phyloP scores from a whole-genome alignment of 2,888 invertebrate genomes.

The Dolichomitus sp. region DNA sequence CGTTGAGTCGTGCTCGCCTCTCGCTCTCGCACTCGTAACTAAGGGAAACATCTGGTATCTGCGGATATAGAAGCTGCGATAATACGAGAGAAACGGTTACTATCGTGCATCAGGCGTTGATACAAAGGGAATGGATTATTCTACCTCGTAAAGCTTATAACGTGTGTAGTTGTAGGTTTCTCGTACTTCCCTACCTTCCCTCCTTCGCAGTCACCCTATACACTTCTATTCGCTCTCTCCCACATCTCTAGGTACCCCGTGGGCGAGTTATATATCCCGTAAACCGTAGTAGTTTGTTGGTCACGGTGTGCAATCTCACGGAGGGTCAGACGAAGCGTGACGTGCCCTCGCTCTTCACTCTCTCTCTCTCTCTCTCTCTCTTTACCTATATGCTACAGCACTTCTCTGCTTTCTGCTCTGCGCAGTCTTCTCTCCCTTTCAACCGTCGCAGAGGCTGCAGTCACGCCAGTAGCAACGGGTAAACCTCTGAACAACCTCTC shows the following conservation, averaged over 20 bases:
- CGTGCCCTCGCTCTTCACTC: conserved; percentile 60
- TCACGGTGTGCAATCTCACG: conserved; percentile 80
- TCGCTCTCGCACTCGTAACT: conserved; percentile 47
- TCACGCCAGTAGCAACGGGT: conserved; percentile 21
- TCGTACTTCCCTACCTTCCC: conserved; percentile 13
- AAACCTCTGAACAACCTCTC: conserved; percentile 24
- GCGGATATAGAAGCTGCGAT: conserved; percentile 41
- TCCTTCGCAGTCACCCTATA: conserved; percentile 25
- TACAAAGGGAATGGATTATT: conserved; percentile 63
- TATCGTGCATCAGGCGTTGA: conserved; percentile 53
- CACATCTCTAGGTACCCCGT: conserved; percentile 3
- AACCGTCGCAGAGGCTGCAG: conserved; percentile 27
- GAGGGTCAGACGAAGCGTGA: conserved; percentile 78
- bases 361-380: conserved; percentile 23
- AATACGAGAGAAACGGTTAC: conserved; percentile 56
- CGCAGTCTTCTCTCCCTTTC: conserved; percentile 19
- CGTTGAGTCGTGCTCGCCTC: neutral
- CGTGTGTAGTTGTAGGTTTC: conserved; percentile 43
- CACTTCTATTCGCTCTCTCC: conserved; percentile 20
- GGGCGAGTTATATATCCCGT: conserved; percentile 76
- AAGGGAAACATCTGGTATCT: conserved; percentile 54
- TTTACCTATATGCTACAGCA: neutral
- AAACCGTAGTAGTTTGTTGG: conserved; percentile 81
- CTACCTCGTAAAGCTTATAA: conserved; percentile 65
- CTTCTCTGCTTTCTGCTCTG: neutral